Evolutionary conservation across 2,888 invertebrate genomes (phyloP), one percentile per base, ranked within the genome.

Genomic region (Drosophila nr. fundita): DNA sequence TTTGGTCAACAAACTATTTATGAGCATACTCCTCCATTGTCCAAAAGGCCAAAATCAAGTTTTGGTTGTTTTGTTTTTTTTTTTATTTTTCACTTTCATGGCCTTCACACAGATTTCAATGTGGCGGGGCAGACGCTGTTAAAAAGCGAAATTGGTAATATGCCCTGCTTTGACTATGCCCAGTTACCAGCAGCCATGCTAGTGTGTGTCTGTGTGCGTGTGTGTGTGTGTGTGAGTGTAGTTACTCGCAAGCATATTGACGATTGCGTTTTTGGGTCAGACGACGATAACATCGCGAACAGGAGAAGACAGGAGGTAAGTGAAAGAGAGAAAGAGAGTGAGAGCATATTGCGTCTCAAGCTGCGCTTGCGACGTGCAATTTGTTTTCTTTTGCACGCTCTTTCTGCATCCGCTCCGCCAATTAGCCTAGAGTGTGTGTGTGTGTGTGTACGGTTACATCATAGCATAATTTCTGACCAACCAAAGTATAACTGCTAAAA

Each of bases 1-100:
- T 90, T 87, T 87, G 87, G 87, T 90, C 87, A 90, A 87, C 77
- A 90, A 83, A 89, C 85, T 85, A 62, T 90, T 90, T 88, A 81
- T 73, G 64, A 77, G 58, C 78, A 68, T 53, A 80, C 55, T 36
- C 55, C 73, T 50, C 45, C 49, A 53, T 27, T 18, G 15, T 42
- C 30, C 30, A 7, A 36, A 24, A 42, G 40, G 18, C 24, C 30
- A 34, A 76, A 80, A 78, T 77, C 78, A 76, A 62, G 81, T 80
- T 77, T 79, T 70, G 69, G 68, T 71, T 77, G 62, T 64, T 52
- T 30, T 61, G 63, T 13, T 24, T 54, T 42, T 64, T 21, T 34
- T 57, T 53, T 21, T 42, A n/a, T 70, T 68, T 87, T 88, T 80
- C 86, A 89, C 89, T 87, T 87, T 90, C 90, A 78, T 90, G 87